Evolutionary conservation across 1,140 invertebrate genomes (phyloP).

Genomic region (Tetramorium alpestre): DNA sequence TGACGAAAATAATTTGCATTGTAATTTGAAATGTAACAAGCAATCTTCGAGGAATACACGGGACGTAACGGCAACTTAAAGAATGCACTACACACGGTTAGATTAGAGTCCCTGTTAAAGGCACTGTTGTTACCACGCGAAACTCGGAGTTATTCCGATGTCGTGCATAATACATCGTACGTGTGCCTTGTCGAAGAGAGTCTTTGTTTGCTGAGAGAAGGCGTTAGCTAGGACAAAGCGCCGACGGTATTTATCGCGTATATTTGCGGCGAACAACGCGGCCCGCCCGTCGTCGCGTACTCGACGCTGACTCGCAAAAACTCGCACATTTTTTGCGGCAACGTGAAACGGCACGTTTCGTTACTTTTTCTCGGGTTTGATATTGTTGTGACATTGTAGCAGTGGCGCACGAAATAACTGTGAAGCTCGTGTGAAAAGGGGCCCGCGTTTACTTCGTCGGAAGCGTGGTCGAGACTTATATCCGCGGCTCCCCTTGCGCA

Average conservation of each 20-base stretch:
- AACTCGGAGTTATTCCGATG: slow-evolving; percentile 30
- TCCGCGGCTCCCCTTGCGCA: background rate
- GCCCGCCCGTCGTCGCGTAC: background rate
- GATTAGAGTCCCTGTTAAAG: background rate
- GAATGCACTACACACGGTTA: background rate
- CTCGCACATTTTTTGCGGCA: slow-evolving; percentile 15
- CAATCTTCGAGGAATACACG: background rate
- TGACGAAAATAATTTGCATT: slow-evolving; percentile 19
- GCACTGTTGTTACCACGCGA: slow-evolving; percentile 14
- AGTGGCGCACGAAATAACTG: slow-evolving; percentile 24
- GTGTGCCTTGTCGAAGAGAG: slow-evolving; percentile 8
- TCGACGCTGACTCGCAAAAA: slow-evolving; percentile 10
- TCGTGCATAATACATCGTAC: slow-evolving; percentile 56
- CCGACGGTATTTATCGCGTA: slow-evolving; percentile 61
- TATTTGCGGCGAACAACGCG: slow-evolving; percentile 43
- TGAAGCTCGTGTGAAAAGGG: background rate
- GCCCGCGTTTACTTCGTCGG: background rate
- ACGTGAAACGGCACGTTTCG: slow-evolving; percentile 31
- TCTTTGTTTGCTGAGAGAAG: slow-evolving; percentile 45
- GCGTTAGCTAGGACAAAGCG: slow-evolving; percentile 57
- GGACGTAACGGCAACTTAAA: background rate
- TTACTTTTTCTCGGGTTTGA: slow-evolving; percentile 4
- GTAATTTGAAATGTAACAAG: slow-evolving; percentile 20
- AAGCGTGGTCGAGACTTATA: background rate
- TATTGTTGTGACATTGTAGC: slow-evolving; percentile 41